These are phyloP conservation scores for Embidobia sp. DNA, from an alignment of 2,888 invertebrate genomes.

Conservation along the genomic window DNA sequence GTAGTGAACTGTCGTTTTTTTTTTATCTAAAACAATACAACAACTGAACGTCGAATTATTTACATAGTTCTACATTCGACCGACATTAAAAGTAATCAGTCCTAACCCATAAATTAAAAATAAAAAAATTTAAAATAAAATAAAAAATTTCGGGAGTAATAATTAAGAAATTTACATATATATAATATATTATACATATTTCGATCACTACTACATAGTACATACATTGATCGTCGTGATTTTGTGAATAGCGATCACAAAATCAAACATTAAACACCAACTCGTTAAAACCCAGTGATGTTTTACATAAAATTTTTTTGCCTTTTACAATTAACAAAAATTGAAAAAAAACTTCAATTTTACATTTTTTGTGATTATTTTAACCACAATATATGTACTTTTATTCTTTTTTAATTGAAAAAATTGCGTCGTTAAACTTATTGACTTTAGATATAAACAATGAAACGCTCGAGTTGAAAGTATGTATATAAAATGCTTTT, in stretches of 20 bases:
- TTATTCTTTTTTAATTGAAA: neutral
- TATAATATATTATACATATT: constrained; percentile 33
- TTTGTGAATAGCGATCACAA: constrained; percentile 4
- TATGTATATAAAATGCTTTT: constrained; percentile 10
- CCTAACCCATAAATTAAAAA: neutral
- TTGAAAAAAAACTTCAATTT: no score
- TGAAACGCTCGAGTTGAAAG: constrained; percentile 6
- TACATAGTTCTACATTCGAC: neutral
- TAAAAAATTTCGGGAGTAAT: neutral
- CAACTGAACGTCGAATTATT: neutral
- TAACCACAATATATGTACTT: no score
- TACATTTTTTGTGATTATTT: no score
- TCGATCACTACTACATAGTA: constrained; percentile 18
- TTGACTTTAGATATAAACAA: no score
- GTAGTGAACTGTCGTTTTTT: neutral
- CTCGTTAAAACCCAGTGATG: no score
- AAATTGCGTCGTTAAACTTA: neutral
- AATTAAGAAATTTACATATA: constrained; percentile 13
- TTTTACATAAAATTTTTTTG: neutral
- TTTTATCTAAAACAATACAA: neutral
- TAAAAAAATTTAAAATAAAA: neutral
- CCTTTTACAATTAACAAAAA: no score
- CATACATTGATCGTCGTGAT: constrained; percentile 2
- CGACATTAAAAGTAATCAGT: no score
- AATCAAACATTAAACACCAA: neutral